Conservation (phyloP, 2,113 vertebrate species). For the Burhinus oedicnemus region DNA sequence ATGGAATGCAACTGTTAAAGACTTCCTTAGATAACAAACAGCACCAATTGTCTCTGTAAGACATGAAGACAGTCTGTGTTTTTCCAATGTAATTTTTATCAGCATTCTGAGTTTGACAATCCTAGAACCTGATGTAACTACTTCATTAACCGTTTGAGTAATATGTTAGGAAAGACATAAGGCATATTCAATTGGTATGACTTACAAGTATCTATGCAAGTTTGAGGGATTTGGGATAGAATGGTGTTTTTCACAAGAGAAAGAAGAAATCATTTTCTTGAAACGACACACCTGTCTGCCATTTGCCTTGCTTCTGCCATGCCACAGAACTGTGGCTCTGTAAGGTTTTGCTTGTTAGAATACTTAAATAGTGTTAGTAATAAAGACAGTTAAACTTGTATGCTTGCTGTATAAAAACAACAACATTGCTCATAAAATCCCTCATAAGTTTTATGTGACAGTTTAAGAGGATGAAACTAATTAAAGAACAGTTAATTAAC, state of each 20-base stretch:
- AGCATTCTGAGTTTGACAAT: background rate
- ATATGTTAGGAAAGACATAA: background rate
- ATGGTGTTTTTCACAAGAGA: background rate
- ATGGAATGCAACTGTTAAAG: background rate
- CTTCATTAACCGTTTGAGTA: background rate
- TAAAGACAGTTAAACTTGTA: background rate
- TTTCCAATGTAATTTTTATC: background rate
- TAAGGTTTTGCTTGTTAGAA: background rate
- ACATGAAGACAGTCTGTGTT: background rate
- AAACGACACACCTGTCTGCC: background rate
- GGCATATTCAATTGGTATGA: background rate
- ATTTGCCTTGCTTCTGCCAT: background rate
- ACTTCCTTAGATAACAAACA: background rate
- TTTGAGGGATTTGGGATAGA: background rate
- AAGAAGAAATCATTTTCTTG: background rate
- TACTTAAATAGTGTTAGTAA: background rate
- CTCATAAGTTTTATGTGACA: conserved; percentile 9
- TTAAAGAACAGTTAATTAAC: conserved; percentile 9
- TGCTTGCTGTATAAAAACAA: background rate
- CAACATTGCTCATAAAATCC: background rate
- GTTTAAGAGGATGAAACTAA: background rate
- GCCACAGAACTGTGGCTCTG: background rate
- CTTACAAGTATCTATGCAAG: background rate
- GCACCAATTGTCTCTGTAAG: background rate
- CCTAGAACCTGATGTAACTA: background rate